Conservation (phyloP, 2,888 invertebrate species). For the Lordiphosa andalusiaca region DNA sequence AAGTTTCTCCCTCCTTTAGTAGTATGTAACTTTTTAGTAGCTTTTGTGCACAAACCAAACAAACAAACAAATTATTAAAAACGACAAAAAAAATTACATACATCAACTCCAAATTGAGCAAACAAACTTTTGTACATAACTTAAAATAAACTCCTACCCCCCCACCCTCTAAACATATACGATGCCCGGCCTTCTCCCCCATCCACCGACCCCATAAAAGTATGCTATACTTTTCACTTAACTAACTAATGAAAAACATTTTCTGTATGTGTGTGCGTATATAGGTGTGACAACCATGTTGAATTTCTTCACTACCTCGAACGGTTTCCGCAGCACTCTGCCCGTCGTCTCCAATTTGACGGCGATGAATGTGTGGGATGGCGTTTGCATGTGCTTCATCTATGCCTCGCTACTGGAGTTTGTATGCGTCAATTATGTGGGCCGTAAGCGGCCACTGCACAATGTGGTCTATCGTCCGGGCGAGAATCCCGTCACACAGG, state of each 20-base stretch:
- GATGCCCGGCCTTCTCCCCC: background rate
- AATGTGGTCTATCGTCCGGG: constrained; percentile 94
- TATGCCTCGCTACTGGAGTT: constrained; percentile 96
- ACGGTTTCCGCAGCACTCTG: constrained; percentile 93
- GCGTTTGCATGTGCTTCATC: constrained; percentile 98
- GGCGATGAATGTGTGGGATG: constrained; percentile 98
- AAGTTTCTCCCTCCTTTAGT: too few relatives aligned
- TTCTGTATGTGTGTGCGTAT: too few relatives aligned
- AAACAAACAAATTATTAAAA: too few relatives aligned
- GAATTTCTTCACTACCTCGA: constrained; percentile 98
- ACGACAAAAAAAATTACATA: too few relatives aligned
- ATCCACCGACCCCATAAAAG: too few relatives aligned
- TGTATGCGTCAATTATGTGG: constrained; percentile 97
- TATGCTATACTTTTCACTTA: too few relatives aligned
- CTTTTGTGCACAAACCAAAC: too few relatives aligned
- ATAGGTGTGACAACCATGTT: constrained; percentile 97
- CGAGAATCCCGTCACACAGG: constrained; percentile 95
- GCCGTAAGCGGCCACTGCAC: constrained; percentile 92
- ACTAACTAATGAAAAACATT: too few relatives aligned
- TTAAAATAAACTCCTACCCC: constrained; percentile 8
- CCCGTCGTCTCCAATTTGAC: constrained; percentile 96
- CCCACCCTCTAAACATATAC: too few relatives aligned
- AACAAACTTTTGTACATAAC: constrained; percentile 38
- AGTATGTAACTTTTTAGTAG: too few relatives aligned
- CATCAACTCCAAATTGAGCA: constrained; percentile 15